Percentiles rank a stretch among this genome's conserved stretches.
These are phyloP conservation scores for Dione juno DNA, from an alignment of 2,888 invertebrate genomes.

Conservation along the genomic window DNA sequence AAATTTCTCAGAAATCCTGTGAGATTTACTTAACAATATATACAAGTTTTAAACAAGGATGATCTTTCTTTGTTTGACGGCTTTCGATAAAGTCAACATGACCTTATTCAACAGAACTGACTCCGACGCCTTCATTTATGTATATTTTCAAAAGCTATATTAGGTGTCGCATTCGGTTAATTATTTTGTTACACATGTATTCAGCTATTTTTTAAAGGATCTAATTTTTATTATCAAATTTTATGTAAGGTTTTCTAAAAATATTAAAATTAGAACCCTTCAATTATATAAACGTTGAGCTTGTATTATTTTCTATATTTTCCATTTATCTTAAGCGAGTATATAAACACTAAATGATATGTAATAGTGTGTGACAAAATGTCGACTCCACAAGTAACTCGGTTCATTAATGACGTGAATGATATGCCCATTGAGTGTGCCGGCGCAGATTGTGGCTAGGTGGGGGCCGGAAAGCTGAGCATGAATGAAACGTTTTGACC, in stretches of 20 bases:
- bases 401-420: conserved; percentile 56
- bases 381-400: conserved; percentile 48
- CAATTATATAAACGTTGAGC: no score
- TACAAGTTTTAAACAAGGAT: conserved; percentile 66
- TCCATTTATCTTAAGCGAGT: conserved; percentile 3
- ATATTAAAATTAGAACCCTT: no score
- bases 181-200: neutral
- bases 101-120: conserved; percentile 72
- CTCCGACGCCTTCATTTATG: conserved; percentile 67
- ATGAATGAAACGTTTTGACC: conserved; percentile 52
- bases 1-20: conserved; percentile 45
- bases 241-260: no score
- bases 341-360: conserved; percentile 27
- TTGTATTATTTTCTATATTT: neutral
- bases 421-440: conserved; percentile 53
- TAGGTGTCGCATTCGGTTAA: conserved; percentile 36
- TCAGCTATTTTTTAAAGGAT: neutral
- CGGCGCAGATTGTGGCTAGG: conserved; percentile 42
- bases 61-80: conserved; percentile 69
- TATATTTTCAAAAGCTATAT: conserved; percentile 60
- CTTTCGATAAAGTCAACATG: conserved; percentile 80
- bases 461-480: conserved; percentile 48
- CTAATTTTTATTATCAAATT: neutral
- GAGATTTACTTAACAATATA: conserved; percentile 70
- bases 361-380: conserved; percentile 48